Base-by-base conservation (phyloP, 2,888 invertebrate genomes). In the Amphipyra berbera region DNA sequence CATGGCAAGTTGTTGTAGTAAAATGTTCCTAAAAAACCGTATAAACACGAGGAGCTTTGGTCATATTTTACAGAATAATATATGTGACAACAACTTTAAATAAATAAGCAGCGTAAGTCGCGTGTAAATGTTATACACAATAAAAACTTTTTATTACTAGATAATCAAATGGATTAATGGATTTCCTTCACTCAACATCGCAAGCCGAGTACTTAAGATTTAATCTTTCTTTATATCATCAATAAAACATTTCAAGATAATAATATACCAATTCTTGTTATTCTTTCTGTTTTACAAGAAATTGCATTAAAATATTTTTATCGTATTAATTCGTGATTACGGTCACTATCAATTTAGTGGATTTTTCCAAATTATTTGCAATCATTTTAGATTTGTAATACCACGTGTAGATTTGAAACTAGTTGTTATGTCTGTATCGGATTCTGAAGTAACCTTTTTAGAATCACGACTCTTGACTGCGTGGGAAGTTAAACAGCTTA, bases 391-490 rank as follows among this genome's bases (percentile, higher is more conserved):
- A 33, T 21, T n/a, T 0, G 15, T 37, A n/a, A 37, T 7, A 10
- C 30, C 42, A 15, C 13, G 14, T 12, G 21, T 13, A 38, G 6
- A 48, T 2, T 14, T 45, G 21, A 3, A 21, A 21, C 21, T 2
- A 38, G 49, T 50, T 58, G 37, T 58, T 38, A 33, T 56, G 46
- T 37, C 21, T 8, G 21, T 37, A 47, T 57, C 13, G 9, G 46
- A 54, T 67, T 57, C 42, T 61, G 50, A 61, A 67, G 45, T 73
- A 67, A 70, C 68, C 73, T 70, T 68, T 66, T 61, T 50, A 60
- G 69, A 67, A 73, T 73, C 70, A 68, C 73, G 70, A 71, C 54
- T 66, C 49, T 60, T 57, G 53, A 67, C 50, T 61, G 68, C 70
- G 73, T 71, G 70, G 68, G 70, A 71, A 73, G 70, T 58, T 54